Evolutionary conservation across 2,888 invertebrate genomes (phyloP).

Genomic region (Zonitis immaculata): DNA sequence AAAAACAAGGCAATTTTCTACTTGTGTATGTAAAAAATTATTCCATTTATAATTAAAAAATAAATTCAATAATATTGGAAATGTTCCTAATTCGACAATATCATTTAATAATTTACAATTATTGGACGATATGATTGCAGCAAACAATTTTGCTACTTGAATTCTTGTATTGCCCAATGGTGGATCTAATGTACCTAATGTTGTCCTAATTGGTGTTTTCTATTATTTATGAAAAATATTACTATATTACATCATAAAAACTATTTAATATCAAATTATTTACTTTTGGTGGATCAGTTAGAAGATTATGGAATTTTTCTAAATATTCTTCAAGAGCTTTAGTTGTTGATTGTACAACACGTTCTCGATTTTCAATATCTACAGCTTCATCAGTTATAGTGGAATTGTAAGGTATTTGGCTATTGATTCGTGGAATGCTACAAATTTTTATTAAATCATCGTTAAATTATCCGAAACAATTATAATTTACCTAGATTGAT

Average conservation of each 20-base stretch:
- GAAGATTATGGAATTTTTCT: constrained; percentile 64
- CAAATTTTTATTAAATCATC: constrained; percentile 9
- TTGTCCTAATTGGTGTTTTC: constrained; percentile 65
- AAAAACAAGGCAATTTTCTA: constrained; percentile 71
- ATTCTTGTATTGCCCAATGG: constrained; percentile 77
- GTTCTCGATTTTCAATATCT: constrained; percentile 57
- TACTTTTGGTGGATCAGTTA: constrained; percentile 68
- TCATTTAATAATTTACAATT: constrained; percentile 67
- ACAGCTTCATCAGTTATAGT: constrained; percentile 47
- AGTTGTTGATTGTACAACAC: constrained; percentile 59
- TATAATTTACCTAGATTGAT: constrained; percentile 47
- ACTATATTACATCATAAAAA: background rate
- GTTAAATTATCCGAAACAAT: background rate
- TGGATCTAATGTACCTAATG: constrained; percentile 64
- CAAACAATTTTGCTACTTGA: constrained; percentile 74
- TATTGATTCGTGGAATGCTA: constrained; percentile 38
- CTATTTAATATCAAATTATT: constrained; percentile 20
- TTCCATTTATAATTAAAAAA: constrained; percentile 89
- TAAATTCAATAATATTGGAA: constrained; percentile 69
- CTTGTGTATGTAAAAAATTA: constrained; percentile 92
- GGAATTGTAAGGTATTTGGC: constrained; percentile 36
- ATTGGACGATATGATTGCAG: constrained; percentile 69
- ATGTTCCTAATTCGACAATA: constrained; percentile 53
- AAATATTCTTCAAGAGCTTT: constrained; percentile 62
- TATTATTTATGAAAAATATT: constrained; percentile 32